A percentile compares a stretch with the other conserved stretches of the same genome.
Evolutionary conservation across 2,888 invertebrate species (phyloP).

Genomic region (Pseudococcus jackbeardsleyi): DNA sequence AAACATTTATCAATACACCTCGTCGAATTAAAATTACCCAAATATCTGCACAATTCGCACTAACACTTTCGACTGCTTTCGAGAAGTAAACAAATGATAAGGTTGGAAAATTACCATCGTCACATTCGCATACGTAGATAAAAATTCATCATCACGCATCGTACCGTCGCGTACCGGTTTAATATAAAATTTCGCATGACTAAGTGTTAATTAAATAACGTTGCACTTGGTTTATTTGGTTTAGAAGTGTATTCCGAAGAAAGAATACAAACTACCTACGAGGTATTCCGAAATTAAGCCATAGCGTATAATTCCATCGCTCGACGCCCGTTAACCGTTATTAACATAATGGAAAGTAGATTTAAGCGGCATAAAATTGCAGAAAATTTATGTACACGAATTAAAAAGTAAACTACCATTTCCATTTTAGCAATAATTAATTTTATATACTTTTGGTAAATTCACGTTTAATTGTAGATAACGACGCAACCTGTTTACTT

Average conservation of each 20-base stretch:
- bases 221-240: slow-evolving; percentile 3
- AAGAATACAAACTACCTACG: neutral
- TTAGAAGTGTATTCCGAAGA: neutral
- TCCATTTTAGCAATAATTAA: slow-evolving; percentile 50
- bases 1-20: too few species aligned
- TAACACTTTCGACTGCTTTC: neutral
- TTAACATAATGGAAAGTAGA: slow-evolving; percentile 45
- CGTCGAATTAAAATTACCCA: neutral
- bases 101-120: neutral
- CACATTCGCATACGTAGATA: neutral
- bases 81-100: too few species aligned
- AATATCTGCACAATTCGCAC: too few species aligned
- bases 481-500: slow-evolving; percentile 40
- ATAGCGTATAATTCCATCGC: slow-evolving; percentile 21
- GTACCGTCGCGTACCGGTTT: neutral
- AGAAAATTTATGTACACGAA: slow-evolving; percentile 36
- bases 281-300: neutral
- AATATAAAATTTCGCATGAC: slow-evolving; percentile 29
- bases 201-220: slow-evolving; percentile 20
- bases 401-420: slow-evolving; percentile 9
- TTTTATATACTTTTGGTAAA: slow-evolving; percentile 12
- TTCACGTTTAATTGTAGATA: slow-evolving; percentile 32
- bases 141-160: neutral
- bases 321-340: slow-evolving; percentile 2
- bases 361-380: slow-evolving; percentile 31